Percentiles rank a stretch among this genome's conserved stretches.
These are phyloP conservation scores for Dascyllus trimaculatus DNA, from an alignment of 2,113 vertebrate genomes.

Conservation along the genomic window DNA sequence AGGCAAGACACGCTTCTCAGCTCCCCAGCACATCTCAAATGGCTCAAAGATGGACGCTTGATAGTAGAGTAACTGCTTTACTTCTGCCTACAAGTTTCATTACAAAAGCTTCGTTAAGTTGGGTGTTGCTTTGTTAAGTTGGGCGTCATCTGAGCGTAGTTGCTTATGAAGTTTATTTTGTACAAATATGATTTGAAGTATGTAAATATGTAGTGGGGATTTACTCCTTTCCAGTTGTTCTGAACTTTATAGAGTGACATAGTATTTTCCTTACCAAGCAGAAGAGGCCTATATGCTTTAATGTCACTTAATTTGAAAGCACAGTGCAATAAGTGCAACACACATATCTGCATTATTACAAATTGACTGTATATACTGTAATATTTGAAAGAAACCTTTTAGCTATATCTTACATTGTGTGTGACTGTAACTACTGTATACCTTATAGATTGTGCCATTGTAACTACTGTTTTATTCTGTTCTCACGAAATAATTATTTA, in stretches of 20 bases:
- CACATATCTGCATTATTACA: background rate
- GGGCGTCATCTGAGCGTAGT: background rate
- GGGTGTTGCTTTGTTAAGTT: background rate
- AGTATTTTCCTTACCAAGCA: background rate
- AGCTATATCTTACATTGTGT: too few species aligned
- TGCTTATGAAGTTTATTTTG: background rate
- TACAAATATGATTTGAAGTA: background rate
- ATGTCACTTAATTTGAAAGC: conserved; percentile 14
- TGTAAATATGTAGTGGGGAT: background rate
- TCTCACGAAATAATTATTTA: conserved; percentile 18
- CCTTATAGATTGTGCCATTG: background rate
- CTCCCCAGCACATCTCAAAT: background rate
- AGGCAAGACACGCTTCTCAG: background rate
- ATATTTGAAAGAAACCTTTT: background rate
- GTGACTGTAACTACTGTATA: background rate
- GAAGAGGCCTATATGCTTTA: background rate
- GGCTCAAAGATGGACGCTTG: background rate
- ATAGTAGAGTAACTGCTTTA: background rate
- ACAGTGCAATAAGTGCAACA: conserved; percentile 40
- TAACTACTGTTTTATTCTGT: background rate
- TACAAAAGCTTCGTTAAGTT: background rate
- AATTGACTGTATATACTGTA: background rate
- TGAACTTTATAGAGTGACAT: conserved; percentile 27
- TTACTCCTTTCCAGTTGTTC: background rate
- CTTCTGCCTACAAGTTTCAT: background rate